Conservation (phyloP, 2,113 vertebrate genomes). For the Leptobrachium ailaonicum region DNA sequence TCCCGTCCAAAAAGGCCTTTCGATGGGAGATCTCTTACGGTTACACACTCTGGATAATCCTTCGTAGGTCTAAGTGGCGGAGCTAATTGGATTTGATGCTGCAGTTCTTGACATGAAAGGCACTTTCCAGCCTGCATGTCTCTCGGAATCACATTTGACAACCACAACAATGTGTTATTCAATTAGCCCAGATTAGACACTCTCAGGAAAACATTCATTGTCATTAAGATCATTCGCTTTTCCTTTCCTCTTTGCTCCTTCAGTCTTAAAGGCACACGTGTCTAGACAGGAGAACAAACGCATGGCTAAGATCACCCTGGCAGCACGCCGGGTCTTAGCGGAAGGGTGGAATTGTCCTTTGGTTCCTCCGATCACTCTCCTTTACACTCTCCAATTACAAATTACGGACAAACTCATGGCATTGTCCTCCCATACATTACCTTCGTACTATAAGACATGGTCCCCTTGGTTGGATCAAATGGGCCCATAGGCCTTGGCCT, state of each 20-base stretch:
- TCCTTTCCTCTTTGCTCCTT: neutral
- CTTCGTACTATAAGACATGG: too few relatives aligned
- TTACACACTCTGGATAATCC: neutral
- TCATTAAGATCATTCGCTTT: neutral
- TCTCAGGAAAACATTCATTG: constrained; percentile 3
- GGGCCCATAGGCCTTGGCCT: too few relatives aligned
- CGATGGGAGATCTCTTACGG: neutral
- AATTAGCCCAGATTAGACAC: neutral
- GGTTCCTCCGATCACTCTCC: too few relatives aligned
- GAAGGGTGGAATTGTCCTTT: too few relatives aligned
- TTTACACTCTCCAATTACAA: too few relatives aligned
- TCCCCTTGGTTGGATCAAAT: too few relatives aligned
- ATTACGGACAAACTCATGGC: too few relatives aligned
- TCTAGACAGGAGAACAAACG: too few relatives aligned
- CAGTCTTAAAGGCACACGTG: neutral
- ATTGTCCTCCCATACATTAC: too few relatives aligned
- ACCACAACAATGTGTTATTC: constrained; percentile 9
- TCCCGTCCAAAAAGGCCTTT: neutral
- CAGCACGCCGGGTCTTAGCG: too few relatives aligned
- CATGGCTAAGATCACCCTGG: too few relatives aligned
- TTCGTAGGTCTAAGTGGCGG: neutral
- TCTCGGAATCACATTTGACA: neutral
- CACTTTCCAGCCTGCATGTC: constrained; percentile 11
- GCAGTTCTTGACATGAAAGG: constrained; percentile 16
- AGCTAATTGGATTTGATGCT: constrained; percentile 15